These are phyloP conservation scores for Myotis daubentonii DNA, from an alignment of 2,797 vertebrate genomes.

Conservation along the genomic window DNA sequence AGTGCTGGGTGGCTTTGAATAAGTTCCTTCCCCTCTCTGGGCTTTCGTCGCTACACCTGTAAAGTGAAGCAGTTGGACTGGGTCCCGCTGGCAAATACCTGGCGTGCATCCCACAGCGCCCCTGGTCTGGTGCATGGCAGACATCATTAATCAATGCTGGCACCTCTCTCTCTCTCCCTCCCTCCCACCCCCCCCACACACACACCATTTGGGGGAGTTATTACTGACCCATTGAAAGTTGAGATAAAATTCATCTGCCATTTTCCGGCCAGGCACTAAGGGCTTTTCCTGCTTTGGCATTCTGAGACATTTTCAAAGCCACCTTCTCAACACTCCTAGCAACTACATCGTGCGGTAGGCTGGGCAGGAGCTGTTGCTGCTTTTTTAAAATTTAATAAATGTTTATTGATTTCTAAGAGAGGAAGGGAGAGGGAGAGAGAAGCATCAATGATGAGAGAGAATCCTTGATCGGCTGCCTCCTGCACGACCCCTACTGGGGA, in stretches of 20 bases:
- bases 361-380: background rate
- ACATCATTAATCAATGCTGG: background rate
- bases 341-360: no score
- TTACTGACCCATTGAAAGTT: background rate
- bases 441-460: no score
- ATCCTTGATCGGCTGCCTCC: no score
- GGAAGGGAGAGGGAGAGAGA: no score
- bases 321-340: background rate
- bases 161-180: accelerated
- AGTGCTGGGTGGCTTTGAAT: background rate
- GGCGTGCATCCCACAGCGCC: accelerated
- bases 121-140: background rate
- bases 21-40: background rate
- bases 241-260: background rate
- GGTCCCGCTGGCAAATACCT: background rate
- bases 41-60: background rate
- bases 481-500: no score
- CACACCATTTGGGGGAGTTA: background rate
- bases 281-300: background rate
- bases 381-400: background rate
- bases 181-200: no score
- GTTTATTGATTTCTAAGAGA: no score
- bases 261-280: background rate
- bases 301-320: background rate
- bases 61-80: background rate